A percentile compares a stretch with the other conserved stretches of the same genome.
Conservation (phyloP, 2,797 vertebrate genomes). For the Arnoldichthys spilopterus region DNA sequence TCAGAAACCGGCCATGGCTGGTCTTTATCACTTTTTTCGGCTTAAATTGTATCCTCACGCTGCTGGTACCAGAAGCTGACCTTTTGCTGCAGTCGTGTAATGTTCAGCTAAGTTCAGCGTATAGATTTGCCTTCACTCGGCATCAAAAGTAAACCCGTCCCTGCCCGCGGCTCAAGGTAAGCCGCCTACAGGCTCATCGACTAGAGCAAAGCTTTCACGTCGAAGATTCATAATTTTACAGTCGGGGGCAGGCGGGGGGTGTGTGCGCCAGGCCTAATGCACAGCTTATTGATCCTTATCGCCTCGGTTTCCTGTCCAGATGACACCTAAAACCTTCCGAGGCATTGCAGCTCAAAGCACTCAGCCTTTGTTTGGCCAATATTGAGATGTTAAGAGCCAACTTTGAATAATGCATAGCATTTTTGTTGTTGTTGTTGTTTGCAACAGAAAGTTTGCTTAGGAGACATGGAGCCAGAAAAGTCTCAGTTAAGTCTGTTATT, state of each 20-base stretch:
- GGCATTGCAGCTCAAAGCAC: conserved; percentile 51
- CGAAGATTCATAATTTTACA: conserved; percentile 44
- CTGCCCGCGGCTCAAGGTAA: conserved; percentile 28
- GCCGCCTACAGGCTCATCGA: conserved; percentile 60
- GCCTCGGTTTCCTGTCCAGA: conserved; percentile 58
- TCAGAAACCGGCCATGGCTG: background rate
- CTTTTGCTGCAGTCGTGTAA: conserved; percentile 63
- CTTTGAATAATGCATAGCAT: conserved; percentile 49
- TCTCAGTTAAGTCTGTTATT: no score
- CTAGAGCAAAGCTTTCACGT: conserved; percentile 30
- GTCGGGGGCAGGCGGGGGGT: conserved; percentile 11
- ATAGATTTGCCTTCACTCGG: conserved; percentile 54
- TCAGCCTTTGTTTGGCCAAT: conserved; percentile 48
- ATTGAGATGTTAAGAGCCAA: conserved; percentile 48
- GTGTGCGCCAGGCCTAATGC: conserved; percentile 54
- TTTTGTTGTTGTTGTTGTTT: conserved; percentile 41
- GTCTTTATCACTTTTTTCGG: background rate
- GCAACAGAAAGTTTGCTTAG: conserved; percentile 35
- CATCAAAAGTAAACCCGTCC: background rate
- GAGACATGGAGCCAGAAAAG: background rate
- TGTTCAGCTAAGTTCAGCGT: conserved; percentile 48
- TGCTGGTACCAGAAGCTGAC: conserved; percentile 51
- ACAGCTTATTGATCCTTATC: conserved; percentile 58
- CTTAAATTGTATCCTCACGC: background rate
- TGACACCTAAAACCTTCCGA: conserved; percentile 58